phyloP scores from a whole-genome alignment of 2,113 vertebrate species.

The Sceloporus tristichus region DNA sequence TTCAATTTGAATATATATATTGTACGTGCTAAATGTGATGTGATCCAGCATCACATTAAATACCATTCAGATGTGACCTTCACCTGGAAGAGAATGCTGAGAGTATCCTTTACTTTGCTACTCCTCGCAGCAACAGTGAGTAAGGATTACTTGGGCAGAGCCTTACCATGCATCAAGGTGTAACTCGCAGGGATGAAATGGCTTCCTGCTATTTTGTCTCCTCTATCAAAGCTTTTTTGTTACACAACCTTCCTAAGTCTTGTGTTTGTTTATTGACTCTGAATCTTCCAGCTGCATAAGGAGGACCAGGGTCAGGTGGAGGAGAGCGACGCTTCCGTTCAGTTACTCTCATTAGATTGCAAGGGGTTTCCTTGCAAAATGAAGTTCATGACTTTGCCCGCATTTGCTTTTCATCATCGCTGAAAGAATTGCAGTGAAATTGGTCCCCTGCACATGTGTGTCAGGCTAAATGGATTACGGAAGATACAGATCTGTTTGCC shows the following conservation, averaged over 20 bases:
- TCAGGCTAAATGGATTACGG: constrained; percentile 81
- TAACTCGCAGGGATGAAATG: constrained; percentile 36
- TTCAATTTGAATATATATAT: too few species aligned
- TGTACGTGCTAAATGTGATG: too few species aligned
- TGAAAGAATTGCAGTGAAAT: constrained; percentile 74
- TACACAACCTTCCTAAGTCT: constrained; percentile 60
- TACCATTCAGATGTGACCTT: background rate
- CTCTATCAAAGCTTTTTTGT: constrained; percentile 53
- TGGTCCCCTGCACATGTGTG: constrained; percentile 58
- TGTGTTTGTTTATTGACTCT: constrained; percentile 42
- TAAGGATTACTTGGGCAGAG: constrained; percentile 32
- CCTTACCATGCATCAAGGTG: background rate
- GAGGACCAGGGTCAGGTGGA: constrained; percentile 56
- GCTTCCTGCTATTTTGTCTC: background rate
- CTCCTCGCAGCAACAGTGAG: background rate
- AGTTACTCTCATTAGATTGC: constrained; percentile 61
- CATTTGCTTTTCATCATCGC: constrained; percentile 80
- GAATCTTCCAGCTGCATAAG: constrained; percentile 51
- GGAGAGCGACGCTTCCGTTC: constrained; percentile 63
- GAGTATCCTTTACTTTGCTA: background rate
- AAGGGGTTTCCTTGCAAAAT: constrained; percentile 68
- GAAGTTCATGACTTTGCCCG: constrained; percentile 67
- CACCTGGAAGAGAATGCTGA: background rate
- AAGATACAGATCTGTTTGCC: constrained; percentile 83
- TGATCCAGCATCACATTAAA: background rate